Base-by-base conservation (phyloP, 2,888 invertebrate species). In the Acanthopleura granulata region DNA sequence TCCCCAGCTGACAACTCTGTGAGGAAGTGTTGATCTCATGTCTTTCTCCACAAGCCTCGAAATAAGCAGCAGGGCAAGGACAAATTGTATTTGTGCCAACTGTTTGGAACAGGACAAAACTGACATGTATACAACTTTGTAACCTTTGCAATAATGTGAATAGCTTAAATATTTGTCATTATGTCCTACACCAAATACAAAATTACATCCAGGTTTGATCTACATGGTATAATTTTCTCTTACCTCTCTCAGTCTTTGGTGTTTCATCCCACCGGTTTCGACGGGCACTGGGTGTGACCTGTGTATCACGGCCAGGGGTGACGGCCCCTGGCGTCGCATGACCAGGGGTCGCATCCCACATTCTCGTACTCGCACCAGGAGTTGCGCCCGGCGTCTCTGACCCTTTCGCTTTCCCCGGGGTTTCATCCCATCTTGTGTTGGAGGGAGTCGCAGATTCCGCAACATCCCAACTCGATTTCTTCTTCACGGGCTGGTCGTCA, bases 191-290 rank as follows among this genome's bases (percentile, higher is more conserved):
- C n/a, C n/a, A n/a, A n/a, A n/a, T n/a, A n/a, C n/a, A n/a, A n/a
- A n/a, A n/a, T n/a, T n/a, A n/a, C n/a, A n/a, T n/a, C n/a, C n/a
- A n/a, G n/a, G n/a, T n/a, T n/a, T n/a, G n/a, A n/a, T n/a, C n/a
- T n/a, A n/a, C 40, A 40, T 9, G 9, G 40, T 40, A 40, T 40
- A 40, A 40, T 40, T 40, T 40, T 40, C 40, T 40, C 79, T n/a
- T n/a, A 94, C 94, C 94, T 89, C 98, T 93, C 89, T 98, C 98
- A 4, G 98, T 97, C 92, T 97, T 97, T 0, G 99, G 99, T 0
- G 99, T 99, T 91, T 99, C 99, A 91, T 99, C 99, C 99, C 99
- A 99, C 77, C 99, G 94, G 92, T 99, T 99, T 71, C 98, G 93
- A 16, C 99, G 92, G 25, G 94, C 90, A 76, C 90, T 90, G 11